Percentiles rank a stretch among this genome's conserved stretches.
Evolutionary conservation across 2,888 invertebrate species (phyloP).

Genomic region (Muschampia plurimacula): DNA sequence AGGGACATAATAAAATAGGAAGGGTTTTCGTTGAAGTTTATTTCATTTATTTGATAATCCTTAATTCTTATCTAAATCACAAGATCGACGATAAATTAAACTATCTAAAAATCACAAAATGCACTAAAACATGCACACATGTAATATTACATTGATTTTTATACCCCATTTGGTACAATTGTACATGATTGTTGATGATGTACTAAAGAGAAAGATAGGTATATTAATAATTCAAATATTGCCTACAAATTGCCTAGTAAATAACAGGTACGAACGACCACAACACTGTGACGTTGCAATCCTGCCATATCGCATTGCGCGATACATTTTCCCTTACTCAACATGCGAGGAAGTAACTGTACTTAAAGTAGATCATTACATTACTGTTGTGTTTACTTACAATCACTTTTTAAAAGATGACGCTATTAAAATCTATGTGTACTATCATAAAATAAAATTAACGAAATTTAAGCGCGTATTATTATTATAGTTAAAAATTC

Average conservation of each 20-base stretch:
- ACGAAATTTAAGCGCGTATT: slow-evolving; percentile 39
- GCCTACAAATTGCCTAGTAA: slow-evolving; percentile 66
- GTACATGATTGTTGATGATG: slow-evolving; percentile 68
- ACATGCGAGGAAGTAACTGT: slow-evolving; percentile 76
- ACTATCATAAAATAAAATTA: slow-evolving; percentile 43
- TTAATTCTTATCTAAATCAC: slow-evolving; percentile 82
- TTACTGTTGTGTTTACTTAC: slow-evolving; percentile 73
- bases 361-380: slow-evolving; percentile 56
- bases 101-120: slow-evolving; percentile 86
- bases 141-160: slow-evolving; percentile 79
- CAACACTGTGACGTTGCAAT: slow-evolving; percentile 42
- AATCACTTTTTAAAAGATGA: slow-evolving; percentile 65
- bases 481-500: slow-evolving; percentile 33
- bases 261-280: slow-evolving; percentile 45
- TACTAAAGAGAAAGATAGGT: slow-evolving; percentile 64
- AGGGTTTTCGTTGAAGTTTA: slow-evolving; percentile 57
- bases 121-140: slow-evolving; percentile 86
- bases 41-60: slow-evolving; percentile 65
- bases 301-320: slow-evolving; percentile 47
- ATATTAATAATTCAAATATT: slow-evolving; percentile 65
- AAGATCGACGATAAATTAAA: slow-evolving; percentile 85
- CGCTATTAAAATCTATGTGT: slow-evolving; percentile 37
- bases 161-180: slow-evolving; percentile 79
- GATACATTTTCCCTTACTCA: slow-evolving; percentile 49
- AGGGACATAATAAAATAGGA: not conserved